These are phyloP conservation scores for Bos indicus DNA, from an alignment of 2,113 vertebrate genomes.

Conservation along the genomic window DNA sequence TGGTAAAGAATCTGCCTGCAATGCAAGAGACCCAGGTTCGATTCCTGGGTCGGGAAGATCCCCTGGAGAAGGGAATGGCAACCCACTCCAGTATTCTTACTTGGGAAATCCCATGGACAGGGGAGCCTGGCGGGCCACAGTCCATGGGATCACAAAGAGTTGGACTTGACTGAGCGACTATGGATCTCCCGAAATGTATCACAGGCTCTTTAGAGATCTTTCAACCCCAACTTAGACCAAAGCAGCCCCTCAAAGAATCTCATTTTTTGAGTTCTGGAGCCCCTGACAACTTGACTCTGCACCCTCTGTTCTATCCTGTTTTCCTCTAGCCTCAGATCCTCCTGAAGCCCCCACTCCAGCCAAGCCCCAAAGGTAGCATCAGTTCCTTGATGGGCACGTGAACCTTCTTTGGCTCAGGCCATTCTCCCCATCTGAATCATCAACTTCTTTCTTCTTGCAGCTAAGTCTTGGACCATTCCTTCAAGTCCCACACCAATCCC, in stretches of 20 bases:
- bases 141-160: neutral
- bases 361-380: neutral
- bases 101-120: neutral
- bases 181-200: neutral
- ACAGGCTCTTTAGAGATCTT: neutral
- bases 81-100: neutral
- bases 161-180: accelerated
- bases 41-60: neutral
- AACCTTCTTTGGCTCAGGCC: neutral
- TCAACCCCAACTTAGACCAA: neutral
- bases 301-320: neutral
- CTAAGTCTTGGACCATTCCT: neutral
- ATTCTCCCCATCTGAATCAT: neutral
- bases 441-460: neutral
- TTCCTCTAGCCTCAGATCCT: neutral
- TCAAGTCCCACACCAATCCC: neutral
- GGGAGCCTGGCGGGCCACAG: neutral
- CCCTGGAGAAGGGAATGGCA: neutral
- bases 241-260: neutral
- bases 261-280: neutral
- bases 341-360: neutral
- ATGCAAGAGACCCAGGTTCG: neutral
- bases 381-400: accelerated
- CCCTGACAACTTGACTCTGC: neutral
- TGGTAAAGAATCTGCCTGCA: neutral